Conservation (phyloP, 2,888 invertebrate species). For the Drosophila macrothrix region DNA sequence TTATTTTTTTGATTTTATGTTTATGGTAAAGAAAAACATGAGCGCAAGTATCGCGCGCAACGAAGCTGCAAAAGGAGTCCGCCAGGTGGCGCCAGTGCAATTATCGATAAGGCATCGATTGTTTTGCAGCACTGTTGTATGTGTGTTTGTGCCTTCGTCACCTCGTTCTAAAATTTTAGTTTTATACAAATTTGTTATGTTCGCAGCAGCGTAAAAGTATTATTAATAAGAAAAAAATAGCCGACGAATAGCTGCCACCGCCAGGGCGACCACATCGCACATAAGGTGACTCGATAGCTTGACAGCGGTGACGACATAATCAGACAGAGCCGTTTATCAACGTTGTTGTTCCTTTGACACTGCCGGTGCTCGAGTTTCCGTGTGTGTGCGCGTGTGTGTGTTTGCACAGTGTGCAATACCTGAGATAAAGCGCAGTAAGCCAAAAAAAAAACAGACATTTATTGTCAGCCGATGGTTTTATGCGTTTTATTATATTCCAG, state of each 20-base stretch:
- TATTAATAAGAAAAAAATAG: background rate
- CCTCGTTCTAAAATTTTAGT: constrained; percentile 33
- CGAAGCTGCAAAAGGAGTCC: background rate
- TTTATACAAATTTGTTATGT: constrained; percentile 46
- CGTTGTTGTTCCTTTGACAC: constrained; percentile 21
- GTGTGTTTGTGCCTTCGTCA: constrained; percentile 52
- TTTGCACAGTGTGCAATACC: constrained; percentile 34
- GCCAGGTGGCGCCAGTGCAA: constrained; percentile 35
- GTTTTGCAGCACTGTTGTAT: constrained; percentile 4
- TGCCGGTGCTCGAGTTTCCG: constrained; percentile 47
- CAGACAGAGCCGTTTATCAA: constrained; percentile 12
- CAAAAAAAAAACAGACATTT: constrained; percentile 11
- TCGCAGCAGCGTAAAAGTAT: constrained; percentile 14
- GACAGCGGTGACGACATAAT: constrained; percentile 12
- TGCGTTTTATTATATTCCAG: constrained; percentile 13
- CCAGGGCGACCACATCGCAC: constrained; percentile 9
- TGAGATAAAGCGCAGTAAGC: constrained; percentile 40
- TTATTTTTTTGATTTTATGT: background rate
- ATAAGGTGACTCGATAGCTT: constrained; percentile 8
- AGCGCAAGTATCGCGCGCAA: background rate
- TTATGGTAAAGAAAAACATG: no score
- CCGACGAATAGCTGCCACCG: background rate
- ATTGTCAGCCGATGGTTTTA: background rate
- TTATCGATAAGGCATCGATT: constrained; percentile 42
- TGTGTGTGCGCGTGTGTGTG: constrained; percentile 25